These are phyloP conservation scores for Maconellicoccus hirsutus DNA, from an alignment of 1,140 invertebrate species.

Conservation along the genomic window DNA sequence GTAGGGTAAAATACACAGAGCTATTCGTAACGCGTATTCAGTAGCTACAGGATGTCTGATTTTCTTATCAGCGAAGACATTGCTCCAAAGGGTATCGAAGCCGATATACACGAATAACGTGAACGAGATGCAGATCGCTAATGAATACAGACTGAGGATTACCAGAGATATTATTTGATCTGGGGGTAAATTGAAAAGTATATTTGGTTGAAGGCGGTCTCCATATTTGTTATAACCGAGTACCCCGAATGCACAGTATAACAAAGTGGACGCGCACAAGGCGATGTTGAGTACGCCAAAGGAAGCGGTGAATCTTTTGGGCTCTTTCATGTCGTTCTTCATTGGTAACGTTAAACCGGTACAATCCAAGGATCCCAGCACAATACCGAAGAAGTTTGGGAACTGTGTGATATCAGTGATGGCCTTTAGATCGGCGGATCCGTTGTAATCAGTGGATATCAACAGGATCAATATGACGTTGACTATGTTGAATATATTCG, in stretches of 20 bases:
- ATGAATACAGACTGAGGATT: slow-evolving; percentile 43
- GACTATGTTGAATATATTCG: neutral
- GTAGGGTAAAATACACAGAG: neutral
- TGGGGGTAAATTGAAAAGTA: slow-evolving; percentile 35
- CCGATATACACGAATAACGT: slow-evolving; percentile 51
- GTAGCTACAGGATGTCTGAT: neutral
- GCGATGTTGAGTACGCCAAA: slow-evolving; percentile 40
- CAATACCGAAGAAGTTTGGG: slow-evolving; percentile 52
- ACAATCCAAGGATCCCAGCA: slow-evolving; percentile 51
- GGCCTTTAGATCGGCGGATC: neutral
- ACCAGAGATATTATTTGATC: slow-evolving; percentile 35
- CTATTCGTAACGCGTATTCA: neutral
- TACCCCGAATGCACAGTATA: slow-evolving; percentile 41
- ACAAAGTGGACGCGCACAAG: slow-evolving; percentile 37
- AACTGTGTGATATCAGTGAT: slow-evolving; percentile 35
- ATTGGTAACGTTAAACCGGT: slow-evolving; percentile 46
- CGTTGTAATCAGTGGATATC: neutral
- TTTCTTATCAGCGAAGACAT: neutral
- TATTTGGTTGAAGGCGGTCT: slow-evolving; percentile 32
- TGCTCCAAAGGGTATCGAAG: slow-evolving; percentile 42
- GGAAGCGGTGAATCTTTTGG: slow-evolving; percentile 36
- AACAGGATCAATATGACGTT: neutral
- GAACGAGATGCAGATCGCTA: slow-evolving; percentile 44
- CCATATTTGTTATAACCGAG: slow-evolving; percentile 43
- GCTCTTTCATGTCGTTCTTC: slow-evolving; percentile 41